Conservation (phyloP, 2,888 invertebrate genomes). For the Macrosiphum euphorbiae region DNA sequence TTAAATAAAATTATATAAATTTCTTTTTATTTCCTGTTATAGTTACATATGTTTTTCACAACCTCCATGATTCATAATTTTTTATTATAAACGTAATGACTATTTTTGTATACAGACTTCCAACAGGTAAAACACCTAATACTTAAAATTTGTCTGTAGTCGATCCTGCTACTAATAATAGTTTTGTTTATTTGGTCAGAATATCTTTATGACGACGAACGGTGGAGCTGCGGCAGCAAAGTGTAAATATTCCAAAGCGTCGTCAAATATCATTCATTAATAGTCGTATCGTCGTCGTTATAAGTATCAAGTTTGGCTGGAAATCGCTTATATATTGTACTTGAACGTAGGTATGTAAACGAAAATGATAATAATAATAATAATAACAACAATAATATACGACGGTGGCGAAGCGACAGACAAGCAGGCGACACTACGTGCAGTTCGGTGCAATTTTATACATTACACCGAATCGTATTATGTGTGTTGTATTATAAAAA, state of each 20-base stretch:
- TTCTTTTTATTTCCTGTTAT: not conserved
- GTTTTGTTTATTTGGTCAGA: not conserved
- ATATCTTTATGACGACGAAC: not conserved
- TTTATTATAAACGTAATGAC: not conserved
- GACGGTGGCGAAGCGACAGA: not conserved
- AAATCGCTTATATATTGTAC: not conserved
- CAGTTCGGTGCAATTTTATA: not conserved
- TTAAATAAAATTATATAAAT: no score
- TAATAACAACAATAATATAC: not conserved
- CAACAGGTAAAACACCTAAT: not conserved
- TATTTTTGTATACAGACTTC: not conserved
- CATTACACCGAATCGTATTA: not conserved
- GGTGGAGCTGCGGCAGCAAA: rapidly evolving
- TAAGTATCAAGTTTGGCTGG: not conserved
- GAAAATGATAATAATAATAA: not conserved
- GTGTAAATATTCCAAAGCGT: not conserved
- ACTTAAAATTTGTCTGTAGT: not conserved
- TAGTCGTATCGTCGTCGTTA: no score
- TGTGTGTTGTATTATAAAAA: not conserved
- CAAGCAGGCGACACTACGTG: not conserved
- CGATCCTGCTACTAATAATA: not conserved
- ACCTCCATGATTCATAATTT: not conserved
- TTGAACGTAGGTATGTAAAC: not conserved
- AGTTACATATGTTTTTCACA: not conserved
- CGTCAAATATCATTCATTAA: not conserved